phyloP scores from a whole-genome alignment of 2,113 vertebrate genomes.

The Coptodon rendalli region DNA sequence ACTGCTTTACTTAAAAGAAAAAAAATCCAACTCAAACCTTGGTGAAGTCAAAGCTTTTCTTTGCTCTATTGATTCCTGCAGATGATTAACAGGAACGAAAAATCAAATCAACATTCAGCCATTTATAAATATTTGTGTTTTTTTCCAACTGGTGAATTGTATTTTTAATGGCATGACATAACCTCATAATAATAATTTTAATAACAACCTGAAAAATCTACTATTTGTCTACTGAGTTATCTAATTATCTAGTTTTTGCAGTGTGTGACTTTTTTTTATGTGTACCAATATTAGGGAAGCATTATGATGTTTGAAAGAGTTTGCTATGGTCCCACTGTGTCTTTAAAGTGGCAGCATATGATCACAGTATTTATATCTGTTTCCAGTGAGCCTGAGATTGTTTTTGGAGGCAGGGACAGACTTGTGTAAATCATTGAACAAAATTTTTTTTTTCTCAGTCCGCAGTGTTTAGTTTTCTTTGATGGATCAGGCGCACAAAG shows the following conservation, averaged over 20 bases:
- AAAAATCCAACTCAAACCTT: too few relatives aligned
- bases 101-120: neutral
- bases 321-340: neutral
- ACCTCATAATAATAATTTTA: neutral
- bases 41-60: too few relatives aligned
- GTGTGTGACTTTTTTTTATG: neutral
- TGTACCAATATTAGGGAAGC: neutral
- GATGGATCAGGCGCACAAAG: neutral
- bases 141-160: too few relatives aligned
- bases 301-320: neutral
- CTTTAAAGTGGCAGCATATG: neutral
- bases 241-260: neutral
- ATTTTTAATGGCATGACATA: too few relatives aligned
- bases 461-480: neutral
- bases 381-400: neutral
- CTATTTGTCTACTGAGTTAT: neutral
- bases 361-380: neutral
- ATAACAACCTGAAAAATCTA: neutral
- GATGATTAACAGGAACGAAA: constrained; percentile 26
- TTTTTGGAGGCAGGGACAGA: neutral
- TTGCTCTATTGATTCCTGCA: constrained; percentile 34
- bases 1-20: too few relatives aligned
- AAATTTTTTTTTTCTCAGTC: neutral
- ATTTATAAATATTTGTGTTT: too few relatives aligned
- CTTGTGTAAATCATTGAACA: neutral